phyloP scores from a whole-genome alignment of 2,113 vertebrate species.

The Suncus etruscus region DNA sequence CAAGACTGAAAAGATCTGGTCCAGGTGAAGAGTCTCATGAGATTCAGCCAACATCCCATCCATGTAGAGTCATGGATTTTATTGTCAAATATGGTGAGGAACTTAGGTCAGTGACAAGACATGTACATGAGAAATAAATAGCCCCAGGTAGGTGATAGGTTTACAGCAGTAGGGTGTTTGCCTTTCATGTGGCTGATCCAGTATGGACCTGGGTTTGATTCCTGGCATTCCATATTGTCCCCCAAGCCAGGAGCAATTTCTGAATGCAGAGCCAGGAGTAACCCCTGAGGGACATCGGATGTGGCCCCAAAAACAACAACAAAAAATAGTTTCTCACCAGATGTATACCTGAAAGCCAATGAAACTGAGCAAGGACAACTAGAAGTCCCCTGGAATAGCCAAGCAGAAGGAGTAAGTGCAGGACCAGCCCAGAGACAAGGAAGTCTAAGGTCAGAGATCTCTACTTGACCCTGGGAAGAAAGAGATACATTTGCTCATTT shows the following conservation, averaged over 20 bases:
- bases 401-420: not conserved
- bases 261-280: too few relatives aligned
- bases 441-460: constrained; percentile 37
- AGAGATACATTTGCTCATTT: not conserved
- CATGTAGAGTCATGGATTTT: not conserved
- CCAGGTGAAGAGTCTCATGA: not conserved
- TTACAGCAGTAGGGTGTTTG: too few relatives aligned
- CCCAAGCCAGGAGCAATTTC: too few relatives aligned
- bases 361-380: constrained; percentile 4
- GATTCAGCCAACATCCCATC: constrained; percentile 22
- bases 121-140: too few relatives aligned
- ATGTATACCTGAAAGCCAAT: constrained; percentile 13
- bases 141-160: too few relatives aligned
- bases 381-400: not conserved
- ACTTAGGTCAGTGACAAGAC: not conserved
- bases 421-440: not conserved
- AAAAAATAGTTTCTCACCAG: constrained; percentile 23
- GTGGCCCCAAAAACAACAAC: not conserved
- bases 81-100: not conserved
- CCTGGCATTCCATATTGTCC: too few relatives aligned
- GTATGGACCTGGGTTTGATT: too few relatives aligned
- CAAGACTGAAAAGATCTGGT: not conserved
- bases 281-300: not conserved
- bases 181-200: too few relatives aligned
- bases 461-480: not conserved